These are phyloP conservation scores for Disparrhopalites patrizii DNA, from an alignment of 2,888 invertebrate genomes.

Conservation along the genomic window DNA sequence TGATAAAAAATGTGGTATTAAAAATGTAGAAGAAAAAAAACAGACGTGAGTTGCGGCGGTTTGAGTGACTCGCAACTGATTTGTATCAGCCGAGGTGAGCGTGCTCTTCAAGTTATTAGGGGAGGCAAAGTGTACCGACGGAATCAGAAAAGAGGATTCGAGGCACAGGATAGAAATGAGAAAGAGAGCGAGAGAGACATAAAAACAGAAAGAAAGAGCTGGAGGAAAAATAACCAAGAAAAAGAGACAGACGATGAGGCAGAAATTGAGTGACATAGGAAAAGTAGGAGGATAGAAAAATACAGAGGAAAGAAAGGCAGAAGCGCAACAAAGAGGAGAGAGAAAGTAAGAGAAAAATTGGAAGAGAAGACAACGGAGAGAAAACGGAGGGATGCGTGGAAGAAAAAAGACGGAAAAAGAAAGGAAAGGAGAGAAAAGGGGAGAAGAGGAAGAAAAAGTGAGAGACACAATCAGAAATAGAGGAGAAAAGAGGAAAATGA, in stretches of 20 bases:
- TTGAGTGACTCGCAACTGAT: not conserved
- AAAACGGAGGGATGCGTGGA: no score
- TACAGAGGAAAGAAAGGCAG: no score
- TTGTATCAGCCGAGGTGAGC: not conserved
- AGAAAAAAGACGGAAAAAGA: no score
- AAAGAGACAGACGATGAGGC: no score
- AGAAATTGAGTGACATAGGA: no score
- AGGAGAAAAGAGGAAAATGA: not conserved
- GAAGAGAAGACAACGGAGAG: no score
- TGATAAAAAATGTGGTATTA: not conserved
- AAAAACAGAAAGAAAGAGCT: no score
- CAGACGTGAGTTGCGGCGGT: not conserved
- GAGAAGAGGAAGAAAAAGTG: not conserved
- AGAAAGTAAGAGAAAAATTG: no score
- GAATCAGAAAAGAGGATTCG: not conserved
- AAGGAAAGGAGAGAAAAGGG: not conserved
- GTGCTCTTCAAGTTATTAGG: slow-evolving; percentile 4
- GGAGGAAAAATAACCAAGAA: no score
- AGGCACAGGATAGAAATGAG: no score
- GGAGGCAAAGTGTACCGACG: not conserved
- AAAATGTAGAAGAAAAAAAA: not conserved
- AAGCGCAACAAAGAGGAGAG: no score
- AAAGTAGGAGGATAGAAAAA: not conserved
- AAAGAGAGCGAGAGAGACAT: no score
- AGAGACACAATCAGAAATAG: not conserved